phyloP scores from a whole-genome alignment of 35 echinoderm and acorn worm species.

The Amphiura filiformis region DNA sequence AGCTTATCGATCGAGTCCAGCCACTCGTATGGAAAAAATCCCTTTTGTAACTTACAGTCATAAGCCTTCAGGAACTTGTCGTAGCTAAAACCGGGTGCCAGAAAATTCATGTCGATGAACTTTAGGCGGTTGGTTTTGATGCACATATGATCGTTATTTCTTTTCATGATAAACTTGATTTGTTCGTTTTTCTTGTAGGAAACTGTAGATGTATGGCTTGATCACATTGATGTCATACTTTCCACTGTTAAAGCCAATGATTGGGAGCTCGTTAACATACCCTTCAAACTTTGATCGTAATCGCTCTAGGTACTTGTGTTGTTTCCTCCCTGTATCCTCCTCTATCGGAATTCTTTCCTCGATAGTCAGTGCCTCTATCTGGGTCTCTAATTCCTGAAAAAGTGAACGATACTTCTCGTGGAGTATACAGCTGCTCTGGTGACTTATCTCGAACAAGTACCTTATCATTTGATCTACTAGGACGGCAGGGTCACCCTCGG shows the following conservation, averaged over 20 bases:
- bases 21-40: conserved; percentile 50
- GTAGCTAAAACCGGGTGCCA: conserved; percentile 34
- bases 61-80: conserved; percentile 49
- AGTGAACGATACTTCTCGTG: not conserved
- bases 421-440: not conserved
- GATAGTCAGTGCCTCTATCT: not conserved
- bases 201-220: not conserved
- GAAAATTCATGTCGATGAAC: conserved; percentile 44
- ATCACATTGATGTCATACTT: conserved; percentile 17
- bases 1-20: conserved; percentile 41
- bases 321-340: not conserved
- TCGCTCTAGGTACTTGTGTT: not conserved
- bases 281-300: not conserved
- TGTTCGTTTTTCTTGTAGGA: not conserved
- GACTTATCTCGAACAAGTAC: not conserved
- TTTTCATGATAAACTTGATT: conserved; percentile 22
- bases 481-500: not conserved
- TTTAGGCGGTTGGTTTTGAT: conserved; percentile 19
- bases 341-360: not conserved
- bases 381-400: not conserved
- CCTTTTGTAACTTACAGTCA: conserved; percentile 17
- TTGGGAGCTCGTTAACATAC: not conserved
- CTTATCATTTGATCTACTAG: conserved; percentile 13
- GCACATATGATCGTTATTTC: conserved; percentile 38
- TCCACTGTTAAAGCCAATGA: conserved; percentile 5